A percentile compares a stretch with the other conserved stretches of the same genome.
phyloP scores from a whole-genome alignment of 2,888 invertebrate species.

The Aromia moschata region DNA sequence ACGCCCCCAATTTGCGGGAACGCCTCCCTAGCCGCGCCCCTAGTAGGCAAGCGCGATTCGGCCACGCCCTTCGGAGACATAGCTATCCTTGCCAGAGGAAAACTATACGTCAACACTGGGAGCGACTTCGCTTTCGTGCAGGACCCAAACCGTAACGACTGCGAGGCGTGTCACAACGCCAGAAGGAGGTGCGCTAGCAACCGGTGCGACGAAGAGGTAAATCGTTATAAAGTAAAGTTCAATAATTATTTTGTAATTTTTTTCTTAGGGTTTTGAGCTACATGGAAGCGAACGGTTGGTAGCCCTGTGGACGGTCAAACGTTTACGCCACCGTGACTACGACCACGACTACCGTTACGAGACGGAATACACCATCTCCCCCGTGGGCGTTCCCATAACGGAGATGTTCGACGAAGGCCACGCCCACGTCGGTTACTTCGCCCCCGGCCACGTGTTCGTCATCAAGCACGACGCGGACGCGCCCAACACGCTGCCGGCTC shows the following conservation, averaged over 20 bases:
- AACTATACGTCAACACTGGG: constrained; percentile 65
- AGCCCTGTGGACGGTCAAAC: constrained; percentile 76
- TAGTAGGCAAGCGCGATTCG: constrained; percentile 56
- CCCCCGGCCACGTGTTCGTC: constrained; percentile 72
- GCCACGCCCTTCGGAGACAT: constrained; percentile 71
- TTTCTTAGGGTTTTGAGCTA: constrained; percentile 45
- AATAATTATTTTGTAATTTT: not conserved
- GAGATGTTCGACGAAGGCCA: constrained; percentile 39
- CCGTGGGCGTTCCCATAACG: not conserved
- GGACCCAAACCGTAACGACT: constrained; percentile 60
- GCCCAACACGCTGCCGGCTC: not conserved
- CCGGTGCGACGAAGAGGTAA: constrained; percentile 33
- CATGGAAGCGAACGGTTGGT: constrained; percentile 61
- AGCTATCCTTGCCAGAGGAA: constrained; percentile 71
- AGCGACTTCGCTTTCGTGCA: constrained; percentile 67
- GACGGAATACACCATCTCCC: constrained; percentile 73
- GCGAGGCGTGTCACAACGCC: constrained; percentile 63
- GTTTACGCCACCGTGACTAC: constrained; percentile 71
- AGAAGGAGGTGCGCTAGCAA: constrained; percentile 35
- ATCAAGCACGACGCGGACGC: constrained; percentile 59
- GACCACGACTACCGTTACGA: constrained; percentile 68
- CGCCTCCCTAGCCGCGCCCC: constrained; percentile 47
- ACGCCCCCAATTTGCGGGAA: constrained; percentile 63
- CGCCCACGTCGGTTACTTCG: constrained; percentile 61
- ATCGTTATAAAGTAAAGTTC: not conserved